Conservation (phyloP, 2,113 vertebrate genomes). For the Uropsilus gracilis region DNA sequence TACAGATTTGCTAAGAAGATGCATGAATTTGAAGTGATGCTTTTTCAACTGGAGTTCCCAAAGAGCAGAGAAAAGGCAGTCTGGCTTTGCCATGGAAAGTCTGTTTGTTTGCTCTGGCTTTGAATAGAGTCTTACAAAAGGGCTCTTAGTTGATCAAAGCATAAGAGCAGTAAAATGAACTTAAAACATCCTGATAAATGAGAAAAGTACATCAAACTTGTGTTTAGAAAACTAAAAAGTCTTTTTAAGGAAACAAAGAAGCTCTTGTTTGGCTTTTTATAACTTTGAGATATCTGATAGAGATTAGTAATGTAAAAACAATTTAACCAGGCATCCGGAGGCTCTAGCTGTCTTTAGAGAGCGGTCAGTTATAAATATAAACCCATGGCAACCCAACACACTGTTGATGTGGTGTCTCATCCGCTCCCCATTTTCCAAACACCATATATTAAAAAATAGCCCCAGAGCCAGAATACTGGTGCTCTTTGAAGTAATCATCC, state of each 20-base stretch:
- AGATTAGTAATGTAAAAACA: not conserved
- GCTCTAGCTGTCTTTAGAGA: not conserved
- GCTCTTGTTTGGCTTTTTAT: not conserved
- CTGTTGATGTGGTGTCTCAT: not conserved
- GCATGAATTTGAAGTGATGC: too few species aligned
- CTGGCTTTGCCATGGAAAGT: not conserved
- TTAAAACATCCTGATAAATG: slow-evolving; percentile 49
- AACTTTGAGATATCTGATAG: not conserved
- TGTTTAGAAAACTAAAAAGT: slow-evolving; percentile 7
- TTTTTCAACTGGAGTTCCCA: not conserved
- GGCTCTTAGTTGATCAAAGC: slow-evolving; percentile 30
- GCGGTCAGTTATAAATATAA: not conserved
- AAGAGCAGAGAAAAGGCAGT: not conserved
- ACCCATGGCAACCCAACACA: not conserved
- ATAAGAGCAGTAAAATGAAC: not conserved
- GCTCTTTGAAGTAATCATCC: slow-evolving; percentile 51
- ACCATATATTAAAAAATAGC: not conserved
- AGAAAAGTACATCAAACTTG: slow-evolving; percentile 1
- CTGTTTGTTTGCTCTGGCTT: slow-evolving; percentile 50
- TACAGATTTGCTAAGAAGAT: not conserved
- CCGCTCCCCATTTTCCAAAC: not conserved
- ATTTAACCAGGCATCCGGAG: not conserved
- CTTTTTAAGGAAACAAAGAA: slow-evolving; percentile 34
- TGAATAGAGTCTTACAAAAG: not conserved
- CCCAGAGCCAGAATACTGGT: fast-evolving